These are phyloP conservation scores for Theocolax elegans DNA, from an alignment of 1,140 invertebrate species.

Conservation along the genomic window DNA sequence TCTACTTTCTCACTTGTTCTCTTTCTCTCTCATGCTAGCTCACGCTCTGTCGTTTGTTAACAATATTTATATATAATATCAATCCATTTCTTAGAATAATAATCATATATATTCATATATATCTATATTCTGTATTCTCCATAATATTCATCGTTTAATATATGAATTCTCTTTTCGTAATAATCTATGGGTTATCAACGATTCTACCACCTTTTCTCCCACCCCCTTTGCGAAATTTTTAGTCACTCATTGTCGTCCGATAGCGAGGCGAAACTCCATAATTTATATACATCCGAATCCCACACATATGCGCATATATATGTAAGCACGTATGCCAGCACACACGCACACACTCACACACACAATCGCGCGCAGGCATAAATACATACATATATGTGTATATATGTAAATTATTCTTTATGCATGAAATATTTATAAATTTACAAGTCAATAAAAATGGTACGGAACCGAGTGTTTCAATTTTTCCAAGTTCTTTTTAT, in stretches of 20 bases:
- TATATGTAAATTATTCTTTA: conserved; percentile 36
- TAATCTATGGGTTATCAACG: conserved; percentile 53
- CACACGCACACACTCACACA: no score
- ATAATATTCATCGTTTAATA: conserved; percentile 48
- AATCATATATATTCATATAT: conserved; percentile 44
- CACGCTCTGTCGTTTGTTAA: conserved; percentile 50
- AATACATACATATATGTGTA: conserved; percentile 34
- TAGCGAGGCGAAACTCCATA: no score
- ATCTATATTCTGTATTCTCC: conserved; percentile 48
- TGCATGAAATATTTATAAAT: conserved; percentile 64
- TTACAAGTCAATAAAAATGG: conserved; percentile 64
- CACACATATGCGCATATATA: no score
- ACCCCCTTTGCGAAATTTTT: no score
- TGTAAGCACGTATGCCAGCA: no score
- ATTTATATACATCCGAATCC: conserved; percentile 36
- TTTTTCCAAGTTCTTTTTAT: no score
- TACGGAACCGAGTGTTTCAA: no score
- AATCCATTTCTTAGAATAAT: conserved; percentile 49
- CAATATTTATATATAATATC: conserved; percentile 60
- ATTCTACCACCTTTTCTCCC: conserved; percentile 4
- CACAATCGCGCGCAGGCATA: no score
- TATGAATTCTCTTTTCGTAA: conserved; percentile 57
- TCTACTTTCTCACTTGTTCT: neutral
- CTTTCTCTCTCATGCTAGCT: neutral
- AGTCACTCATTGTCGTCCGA: no score